Base-by-base conservation (phyloP, 92 coral and sea anemone genomes). In the Zoanthus solanderi region DNA sequence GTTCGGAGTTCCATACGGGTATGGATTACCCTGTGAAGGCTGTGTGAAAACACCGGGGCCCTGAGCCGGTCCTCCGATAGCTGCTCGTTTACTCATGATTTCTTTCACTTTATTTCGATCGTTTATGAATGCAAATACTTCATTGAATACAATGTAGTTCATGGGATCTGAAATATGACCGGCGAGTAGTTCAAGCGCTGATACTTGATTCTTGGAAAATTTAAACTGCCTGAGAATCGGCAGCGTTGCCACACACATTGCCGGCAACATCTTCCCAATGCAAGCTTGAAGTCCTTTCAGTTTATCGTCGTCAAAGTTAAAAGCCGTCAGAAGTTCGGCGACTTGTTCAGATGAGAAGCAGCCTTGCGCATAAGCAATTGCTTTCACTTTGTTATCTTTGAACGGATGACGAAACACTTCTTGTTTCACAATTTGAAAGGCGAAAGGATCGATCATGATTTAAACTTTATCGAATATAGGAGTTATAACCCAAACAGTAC, bases 291-390 rank as follows among this genome's bases (percentile, higher is more conserved):
- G 89, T 0, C 88, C 91, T 84, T 90, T 93, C 87, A 93, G 58
- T 58, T 89, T 94, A 10, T 91, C 98, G 67, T 95, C 98, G 79
- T 95, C 98, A 75, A 89, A 95, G 71, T 88, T 87, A 78, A 91
- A 89, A 42, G 57, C 87, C 80, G 89, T 37, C 78, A 95, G 37
- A 13, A 90, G 60, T 18, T 95, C 96, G 83, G 92, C 93, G 42
- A 95, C 92, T 93, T 95, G 98, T 45, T 95, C 98, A 15, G 98
- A 94, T 75, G 94, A 93, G 14, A 95, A 87, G 71, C 87, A 81
- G 61, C 98, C 98, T 69, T 95, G 98, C 28, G 96, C 98, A 66
- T 89, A 95, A 65, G 93, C 96, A 37, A 95, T 87, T 30, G 98
- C 98, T 87, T 91, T 94, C 29, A 95, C 89, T 76, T 95, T 95